Conservation (phyloP, 2,113 vertebrate genomes). For the Galemys pyrenaicus region DNA sequence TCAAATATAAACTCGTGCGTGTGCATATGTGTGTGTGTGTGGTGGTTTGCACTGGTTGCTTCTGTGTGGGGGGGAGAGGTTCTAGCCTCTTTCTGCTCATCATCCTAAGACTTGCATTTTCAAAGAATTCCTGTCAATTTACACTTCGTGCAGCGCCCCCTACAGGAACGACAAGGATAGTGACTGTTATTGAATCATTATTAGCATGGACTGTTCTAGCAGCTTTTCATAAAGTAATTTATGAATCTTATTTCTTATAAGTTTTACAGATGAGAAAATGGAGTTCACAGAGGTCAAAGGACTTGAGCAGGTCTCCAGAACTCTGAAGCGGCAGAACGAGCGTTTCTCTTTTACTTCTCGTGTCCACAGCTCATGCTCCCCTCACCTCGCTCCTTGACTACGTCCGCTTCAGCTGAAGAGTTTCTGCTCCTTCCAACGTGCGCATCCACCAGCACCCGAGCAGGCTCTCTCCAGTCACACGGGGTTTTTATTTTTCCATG, state of each 20-base stretch:
- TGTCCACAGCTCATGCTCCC: fast-evolving
- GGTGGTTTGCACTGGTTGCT: too few relatives aligned
- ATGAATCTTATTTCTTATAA: background rate
- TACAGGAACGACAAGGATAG: background rate
- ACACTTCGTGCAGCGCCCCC: background rate
- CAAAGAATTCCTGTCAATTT: background rate
- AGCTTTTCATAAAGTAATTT: background rate
- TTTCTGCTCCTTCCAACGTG: background rate
- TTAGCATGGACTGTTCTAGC: fast-evolving
- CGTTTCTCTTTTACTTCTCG: background rate
- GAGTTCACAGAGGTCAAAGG: background rate
- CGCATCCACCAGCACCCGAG: fast-evolving
- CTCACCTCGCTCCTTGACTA: fast-evolving
- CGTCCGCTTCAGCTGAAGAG: fast-evolving
- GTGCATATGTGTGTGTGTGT: background rate
- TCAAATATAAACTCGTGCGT: background rate
- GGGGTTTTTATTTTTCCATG: background rate
- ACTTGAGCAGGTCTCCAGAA: background rate
- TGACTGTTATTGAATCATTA: fast-evolving
- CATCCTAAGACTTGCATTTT: background rate
- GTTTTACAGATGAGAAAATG: background rate
- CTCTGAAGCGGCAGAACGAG: background rate
- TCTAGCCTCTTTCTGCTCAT: background rate
- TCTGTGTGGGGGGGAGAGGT: fast-evolving
- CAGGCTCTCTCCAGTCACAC: fast-evolving